A percentile compares a stretch with the other conserved stretches of the same genome.
These are phyloP conservation scores for Polypterus bichir DNA, from an alignment of 2,113 vertebrate species.

Conservation along the genomic window DNA sequence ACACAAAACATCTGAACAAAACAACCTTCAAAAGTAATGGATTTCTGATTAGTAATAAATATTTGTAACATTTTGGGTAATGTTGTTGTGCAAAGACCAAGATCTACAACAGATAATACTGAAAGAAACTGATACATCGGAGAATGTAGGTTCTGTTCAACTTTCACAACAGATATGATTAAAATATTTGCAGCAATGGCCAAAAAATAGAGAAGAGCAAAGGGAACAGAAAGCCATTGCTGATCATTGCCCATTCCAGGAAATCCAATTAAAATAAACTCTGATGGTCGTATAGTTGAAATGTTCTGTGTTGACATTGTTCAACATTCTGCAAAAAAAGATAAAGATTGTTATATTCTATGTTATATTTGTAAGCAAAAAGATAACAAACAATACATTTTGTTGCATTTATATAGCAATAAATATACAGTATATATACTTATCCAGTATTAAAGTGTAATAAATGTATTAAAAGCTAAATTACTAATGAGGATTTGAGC, in stretches of 20 bases:
- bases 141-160: not conserved
- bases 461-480: too few species aligned
- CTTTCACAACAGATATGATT: not conserved
- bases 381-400: too few species aligned
- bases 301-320: not conserved
- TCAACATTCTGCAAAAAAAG: not conserved
- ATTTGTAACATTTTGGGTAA: not conserved
- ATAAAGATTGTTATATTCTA: not conserved
- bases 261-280: not conserved
- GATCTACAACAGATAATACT: not conserved
- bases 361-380: too few species aligned
- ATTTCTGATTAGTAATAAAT: constrained; percentile 30
- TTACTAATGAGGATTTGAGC: too few species aligned
- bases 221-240: constrained; percentile 1
- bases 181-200: not conserved
- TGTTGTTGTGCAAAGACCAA: not conserved
- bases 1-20: constrained; percentile 46
- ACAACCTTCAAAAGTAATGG: constrained; percentile 36
- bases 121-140: not conserved
- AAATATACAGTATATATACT: too few species aligned
- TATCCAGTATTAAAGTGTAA: too few species aligned
- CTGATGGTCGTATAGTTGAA: not conserved
- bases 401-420: too few species aligned
- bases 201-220: not conserved
- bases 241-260: not conserved